Evolutionary conservation across 2,113 vertebrate genomes (phyloP).

Genomic region (Mellivora capensis): DNA sequence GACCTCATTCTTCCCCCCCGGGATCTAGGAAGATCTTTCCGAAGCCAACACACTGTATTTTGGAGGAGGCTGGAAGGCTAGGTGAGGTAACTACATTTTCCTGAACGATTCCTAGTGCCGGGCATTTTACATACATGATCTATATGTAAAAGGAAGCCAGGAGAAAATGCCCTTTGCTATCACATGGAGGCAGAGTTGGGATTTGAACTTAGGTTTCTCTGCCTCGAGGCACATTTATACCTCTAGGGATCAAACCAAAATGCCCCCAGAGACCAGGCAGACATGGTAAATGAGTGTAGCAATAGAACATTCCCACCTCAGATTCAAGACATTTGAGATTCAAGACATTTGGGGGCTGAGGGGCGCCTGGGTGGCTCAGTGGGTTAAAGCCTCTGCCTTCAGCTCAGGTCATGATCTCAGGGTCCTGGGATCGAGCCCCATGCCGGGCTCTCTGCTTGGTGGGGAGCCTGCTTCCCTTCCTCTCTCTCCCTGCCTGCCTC

Average conservation of each 20-base stretch:
- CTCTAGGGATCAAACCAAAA: neutral
- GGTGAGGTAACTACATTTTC: neutral
- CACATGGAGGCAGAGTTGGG: neutral
- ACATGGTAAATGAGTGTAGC: accelerated
- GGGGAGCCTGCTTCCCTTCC: no score
- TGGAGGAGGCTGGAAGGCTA: neutral
- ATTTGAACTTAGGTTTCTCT: neutral
- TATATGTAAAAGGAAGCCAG: neutral
- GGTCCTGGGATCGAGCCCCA: no score
- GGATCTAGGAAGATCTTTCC: neutral
- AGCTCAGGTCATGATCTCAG: no score
- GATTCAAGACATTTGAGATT: neutral
- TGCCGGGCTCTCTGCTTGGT: no score
- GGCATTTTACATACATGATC: neutral
- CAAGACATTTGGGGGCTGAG: neutral
- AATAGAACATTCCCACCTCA: neutral
- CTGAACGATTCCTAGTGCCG: neutral
- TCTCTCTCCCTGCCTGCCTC: no score
- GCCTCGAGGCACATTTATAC: neutral
- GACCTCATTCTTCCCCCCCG: neutral
- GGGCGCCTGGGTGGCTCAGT: no score
- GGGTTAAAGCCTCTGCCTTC: no score
- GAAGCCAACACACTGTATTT: neutral
- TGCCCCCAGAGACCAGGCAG: neutral
- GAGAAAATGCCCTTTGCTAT: neutral